Base-by-base conservation (phyloP, 2,888 invertebrate species). In the Drosophila melanosoma region DNA sequence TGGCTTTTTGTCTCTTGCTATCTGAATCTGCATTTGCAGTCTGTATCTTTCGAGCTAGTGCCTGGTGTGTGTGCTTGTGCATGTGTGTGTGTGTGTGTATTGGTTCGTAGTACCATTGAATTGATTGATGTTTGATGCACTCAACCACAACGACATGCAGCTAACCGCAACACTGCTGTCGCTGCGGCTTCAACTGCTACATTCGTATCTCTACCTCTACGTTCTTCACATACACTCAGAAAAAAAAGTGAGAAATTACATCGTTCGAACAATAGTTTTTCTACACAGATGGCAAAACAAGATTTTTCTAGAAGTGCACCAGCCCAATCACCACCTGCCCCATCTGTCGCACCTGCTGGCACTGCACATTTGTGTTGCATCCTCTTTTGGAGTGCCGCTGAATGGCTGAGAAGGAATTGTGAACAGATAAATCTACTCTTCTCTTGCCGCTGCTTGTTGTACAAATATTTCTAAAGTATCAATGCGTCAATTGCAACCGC, bases 41-140 rank as follows among this genome's bases (percentile, higher is more conserved):
- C 53, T 54, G 51, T 74, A 17, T 40, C 32, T 23, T 15, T 42
- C 26, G 15, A 32, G 40, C n/a, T 40, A 17, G 15, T 23, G 10
- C 5, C 17, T 20, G 20, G 20, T 3, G 29, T 29, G 29, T 8
- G 7, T 20, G 20, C 20, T 20, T 12, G 6, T 11, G 42, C 15
- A 32, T 48, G 49, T 57, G 58, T 68, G 65, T 64, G 52, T 48
- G 52, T 48, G 57, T 63, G 45, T 33, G 62, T 69, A 75, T 70
- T 74, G 71, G 71, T 74, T 74, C 70, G 72, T 74, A 86, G 86
- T 83, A 83, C 75, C 90, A 88, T 85, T 88, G 86, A 89, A 85
- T 89, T 86, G 86, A 86, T 86, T 86, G 86, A 86, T 86, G 90
- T 89, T 88, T 86, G 90, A 81, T 90, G 88, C 84, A 84, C 89